These are phyloP conservation scores for Smutsia temminckii DNA, from an alignment of 2,797 vertebrate genomes.

Conservation along the genomic window DNA sequence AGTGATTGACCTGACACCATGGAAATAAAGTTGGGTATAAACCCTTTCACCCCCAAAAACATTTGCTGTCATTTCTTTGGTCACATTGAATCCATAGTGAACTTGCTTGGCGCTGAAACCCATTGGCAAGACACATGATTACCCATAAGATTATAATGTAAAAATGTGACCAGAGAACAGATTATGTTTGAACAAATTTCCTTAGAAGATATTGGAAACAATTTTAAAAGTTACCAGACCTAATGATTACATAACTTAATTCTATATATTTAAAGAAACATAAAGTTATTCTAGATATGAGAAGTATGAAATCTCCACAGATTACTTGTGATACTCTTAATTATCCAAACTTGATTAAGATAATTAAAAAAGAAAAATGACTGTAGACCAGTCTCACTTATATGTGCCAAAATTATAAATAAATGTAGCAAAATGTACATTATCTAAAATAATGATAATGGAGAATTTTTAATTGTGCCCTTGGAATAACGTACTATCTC, in stretches of 20 bases:
- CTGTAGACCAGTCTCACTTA: background rate
- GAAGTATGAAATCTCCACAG: background rate
- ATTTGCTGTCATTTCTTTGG: no score
- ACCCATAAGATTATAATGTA: background rate
- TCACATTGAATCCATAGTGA: no score
- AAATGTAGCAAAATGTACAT: background rate
- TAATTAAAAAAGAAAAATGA: background rate
- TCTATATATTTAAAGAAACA: background rate
- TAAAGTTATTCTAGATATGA: background rate
- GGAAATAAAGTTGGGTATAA: no score
- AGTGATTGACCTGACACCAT: no score
- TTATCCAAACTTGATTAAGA: background rate
- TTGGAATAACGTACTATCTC: background rate
- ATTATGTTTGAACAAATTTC: background rate
- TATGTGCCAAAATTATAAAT: background rate
- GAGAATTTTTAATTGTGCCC: background rate
- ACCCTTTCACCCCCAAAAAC: no score
- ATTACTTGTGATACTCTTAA: background rate
- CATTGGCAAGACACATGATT: no score
- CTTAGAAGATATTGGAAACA: background rate
- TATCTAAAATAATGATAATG: background rate
- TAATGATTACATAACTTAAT: background rate
- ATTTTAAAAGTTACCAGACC: background rate
- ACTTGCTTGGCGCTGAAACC: no score
- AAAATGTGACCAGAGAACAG: background rate